Conservation (phyloP, 1,140 invertebrate species). For the Prorops nasuta region DNA sequence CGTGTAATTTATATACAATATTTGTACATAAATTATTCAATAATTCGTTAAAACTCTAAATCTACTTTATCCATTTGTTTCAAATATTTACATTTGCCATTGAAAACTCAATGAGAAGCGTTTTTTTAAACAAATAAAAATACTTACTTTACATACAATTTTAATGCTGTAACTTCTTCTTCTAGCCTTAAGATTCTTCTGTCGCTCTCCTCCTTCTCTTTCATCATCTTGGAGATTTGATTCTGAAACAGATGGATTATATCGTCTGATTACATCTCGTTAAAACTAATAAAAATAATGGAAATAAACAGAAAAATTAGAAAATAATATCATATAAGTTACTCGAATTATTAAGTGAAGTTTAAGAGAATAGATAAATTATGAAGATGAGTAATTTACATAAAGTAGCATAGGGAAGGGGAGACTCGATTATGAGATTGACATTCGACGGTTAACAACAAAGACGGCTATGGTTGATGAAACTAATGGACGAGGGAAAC, state of each 20-base stretch:
- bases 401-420: conserved; percentile 19
- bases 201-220: conserved; percentile 42
- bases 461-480: conserved; percentile 52
- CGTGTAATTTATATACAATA: too few relatives aligned
- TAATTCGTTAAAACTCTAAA: too few relatives aligned
- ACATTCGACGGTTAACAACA: conserved; percentile 26
- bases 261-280: too few relatives aligned
- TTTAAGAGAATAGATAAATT: too few relatives aligned
- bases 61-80: too few relatives aligned
- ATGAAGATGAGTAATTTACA: conserved; percentile 19
- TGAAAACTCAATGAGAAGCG: too few relatives aligned
- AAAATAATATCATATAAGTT: too few relatives aligned
- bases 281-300: too few relatives aligned
- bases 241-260: conserved; percentile 41
- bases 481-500: conserved; percentile 56
- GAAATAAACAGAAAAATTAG: too few relatives aligned
- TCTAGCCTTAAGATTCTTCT: conserved; percentile 43
- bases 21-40: too few relatives aligned
- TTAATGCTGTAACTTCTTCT: conserved; percentile 41
- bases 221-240: conserved; percentile 37
- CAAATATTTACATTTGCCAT: too few relatives aligned
- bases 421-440: conserved; percentile 50
- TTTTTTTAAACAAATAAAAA: not conserved
- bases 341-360: too few relatives aligned
- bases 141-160: conserved; percentile 47